Evolutionary conservation across 2,113 vertebrate species (phyloP).

Genomic region (Campylorhamphus procurvoides): DNA sequence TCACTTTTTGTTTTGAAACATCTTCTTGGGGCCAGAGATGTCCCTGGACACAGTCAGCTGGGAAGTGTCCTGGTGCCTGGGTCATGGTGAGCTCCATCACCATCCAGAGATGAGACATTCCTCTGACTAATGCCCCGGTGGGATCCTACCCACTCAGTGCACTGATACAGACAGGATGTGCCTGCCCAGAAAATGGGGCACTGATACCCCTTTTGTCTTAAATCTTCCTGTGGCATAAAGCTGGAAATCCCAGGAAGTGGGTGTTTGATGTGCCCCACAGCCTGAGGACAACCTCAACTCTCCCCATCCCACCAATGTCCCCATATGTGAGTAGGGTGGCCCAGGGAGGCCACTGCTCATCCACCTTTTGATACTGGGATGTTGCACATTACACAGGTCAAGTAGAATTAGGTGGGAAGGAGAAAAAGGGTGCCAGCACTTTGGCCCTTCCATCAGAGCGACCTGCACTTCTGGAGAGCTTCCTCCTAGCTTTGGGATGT

Average conservation of each 20-base stretch:
- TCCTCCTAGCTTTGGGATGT: background rate
- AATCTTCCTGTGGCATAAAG: background rate
- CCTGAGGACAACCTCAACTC: background rate
- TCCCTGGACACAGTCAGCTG: background rate
- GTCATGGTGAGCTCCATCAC: background rate
- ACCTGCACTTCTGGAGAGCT: background rate
- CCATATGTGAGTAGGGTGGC: background rate
- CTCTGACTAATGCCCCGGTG: conserved; percentile 5
- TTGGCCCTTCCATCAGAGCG: background rate
- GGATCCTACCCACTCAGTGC: background rate
- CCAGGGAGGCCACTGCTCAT: fast-evolving
- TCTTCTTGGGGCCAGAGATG: background rate
- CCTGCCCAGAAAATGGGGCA: fast-evolving
- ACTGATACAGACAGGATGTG: background rate
- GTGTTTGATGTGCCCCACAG: background rate
- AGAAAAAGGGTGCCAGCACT: background rate
- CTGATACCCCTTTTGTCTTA: background rate
- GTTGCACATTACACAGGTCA: background rate
- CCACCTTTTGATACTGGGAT: background rate
- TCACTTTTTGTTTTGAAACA: background rate
- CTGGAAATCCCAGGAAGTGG: background rate
- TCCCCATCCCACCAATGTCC: background rate
- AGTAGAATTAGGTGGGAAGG: background rate
- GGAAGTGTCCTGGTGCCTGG: background rate
- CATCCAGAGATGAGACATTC: conserved; percentile 12